Evolutionary conservation across 2,797 vertebrate genomes (phyloP).

Genomic region (Sebastes oblongus): DNA sequence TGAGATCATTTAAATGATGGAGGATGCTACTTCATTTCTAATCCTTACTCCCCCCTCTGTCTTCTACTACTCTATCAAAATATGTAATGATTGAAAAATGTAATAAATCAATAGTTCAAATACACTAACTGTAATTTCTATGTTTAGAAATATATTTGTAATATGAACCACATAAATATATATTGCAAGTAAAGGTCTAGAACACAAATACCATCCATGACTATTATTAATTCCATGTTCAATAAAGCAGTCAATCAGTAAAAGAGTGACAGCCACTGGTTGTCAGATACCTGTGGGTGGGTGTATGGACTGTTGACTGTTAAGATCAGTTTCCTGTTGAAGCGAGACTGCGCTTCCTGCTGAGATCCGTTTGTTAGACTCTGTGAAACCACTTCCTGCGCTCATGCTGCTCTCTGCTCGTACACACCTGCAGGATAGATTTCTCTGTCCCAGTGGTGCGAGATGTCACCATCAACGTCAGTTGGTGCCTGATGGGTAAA

Average conservation of each 20-base stretch:
- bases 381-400: constrained; percentile 81
- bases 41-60: background rate
- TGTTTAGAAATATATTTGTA: background rate
- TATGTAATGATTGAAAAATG: background rate
- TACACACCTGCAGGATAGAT: constrained; percentile 58
- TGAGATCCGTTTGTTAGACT: constrained; percentile 30
- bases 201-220: background rate
- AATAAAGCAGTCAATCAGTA: background rate
- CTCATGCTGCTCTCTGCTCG: constrained; percentile 31
- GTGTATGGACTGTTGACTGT: constrained; percentile 65
- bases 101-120: background rate
- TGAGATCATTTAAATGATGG: background rate
- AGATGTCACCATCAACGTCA: background rate
- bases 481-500: background rate
- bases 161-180: background rate
- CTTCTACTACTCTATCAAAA: background rate
- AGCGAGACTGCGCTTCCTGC: constrained; percentile 67
- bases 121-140: background rate
- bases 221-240: background rate
- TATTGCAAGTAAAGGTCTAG: background rate
- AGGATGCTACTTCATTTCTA: background rate
- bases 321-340: constrained; percentile 76
- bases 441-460: background rate
- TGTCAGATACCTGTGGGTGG: constrained; percentile 27
- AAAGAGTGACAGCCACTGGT: background rate